Base-by-base conservation (phyloP, 1,140 invertebrate genomes). In the Maniola jurtina region DNA sequence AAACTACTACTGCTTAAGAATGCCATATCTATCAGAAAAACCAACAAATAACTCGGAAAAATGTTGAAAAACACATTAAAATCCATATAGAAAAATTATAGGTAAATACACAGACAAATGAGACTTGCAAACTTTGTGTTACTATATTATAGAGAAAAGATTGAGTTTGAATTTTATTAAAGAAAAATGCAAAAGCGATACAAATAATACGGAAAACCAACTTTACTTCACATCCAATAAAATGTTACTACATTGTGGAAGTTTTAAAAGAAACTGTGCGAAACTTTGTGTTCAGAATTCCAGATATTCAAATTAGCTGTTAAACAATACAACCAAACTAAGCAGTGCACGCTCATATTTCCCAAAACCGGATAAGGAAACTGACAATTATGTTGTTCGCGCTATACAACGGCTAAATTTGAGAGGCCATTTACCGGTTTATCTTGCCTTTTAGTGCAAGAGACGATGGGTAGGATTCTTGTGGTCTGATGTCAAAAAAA, bases 351-450 rank as follows among this genome's bases (percentile, higher is more conserved):
- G 16, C 10, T 63, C 61, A 63, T 63, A 63, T 63, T 63, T 63
- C 35, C 56, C 35, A 25, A 55, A 63, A 42, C 52, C 36, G 47
- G 63, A 65, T 58, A 57, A 48, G 65, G 65, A 48, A 61, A n/a
- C 45, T 47, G 34, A 34, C 50, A 52, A 61, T 57, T 48, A 65
- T 42, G 34, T 52, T 52, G 35, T 48, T 56, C 50, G 38, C 40
- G 48, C 60, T 62, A 63, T 56, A 45, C 52, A n/a, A 38, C 16
- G 9, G 4, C 47, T 48, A 60, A 58, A 54, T 65, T 65, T 64
- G 16, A 64, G 63, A 38, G 38, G 54, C 56, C 56, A 65, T 59
- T 66, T 59, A 35, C 54, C 54, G 48, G 58, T 66, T 66, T 66
- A 66, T 66, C 58, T 61, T 66, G 34, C 47, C 48, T 52, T 16